These are phyloP conservation scores for Aptenodytes forsteri DNA, from an alignment of 2,113 vertebrate genomes.

Conservation along the genomic window DNA sequence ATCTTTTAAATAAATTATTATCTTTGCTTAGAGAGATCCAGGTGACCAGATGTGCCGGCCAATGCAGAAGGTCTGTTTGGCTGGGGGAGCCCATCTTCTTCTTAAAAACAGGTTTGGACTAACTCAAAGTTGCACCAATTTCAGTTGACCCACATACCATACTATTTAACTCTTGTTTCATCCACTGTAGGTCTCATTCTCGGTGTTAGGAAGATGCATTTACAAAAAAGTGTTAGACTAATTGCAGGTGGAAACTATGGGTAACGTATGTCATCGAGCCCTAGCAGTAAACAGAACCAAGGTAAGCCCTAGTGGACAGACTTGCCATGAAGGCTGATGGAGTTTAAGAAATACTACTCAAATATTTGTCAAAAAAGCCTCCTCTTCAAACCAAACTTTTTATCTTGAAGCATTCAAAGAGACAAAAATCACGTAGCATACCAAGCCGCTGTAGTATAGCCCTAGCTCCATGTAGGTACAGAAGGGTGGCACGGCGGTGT, in stretches of 20 bases:
- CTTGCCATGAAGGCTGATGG: not conserved
- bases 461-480: not conserved
- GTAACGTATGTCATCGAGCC: not conserved
- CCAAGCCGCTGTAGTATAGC: not conserved
- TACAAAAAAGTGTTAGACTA: not conserved
- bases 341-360: not conserved
- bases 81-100: not conserved
- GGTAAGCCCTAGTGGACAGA: not conserved
- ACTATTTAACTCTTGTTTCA: not conserved
- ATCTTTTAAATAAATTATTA: slow-evolving; percentile 12
- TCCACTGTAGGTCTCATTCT: not conserved
- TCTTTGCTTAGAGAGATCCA: not conserved
- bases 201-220: not conserved
- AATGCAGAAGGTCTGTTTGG: not conserved
- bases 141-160: not conserved
- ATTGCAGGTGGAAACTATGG: not conserved
- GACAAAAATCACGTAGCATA: not conserved
- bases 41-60: not conserved
- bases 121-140: not conserved
- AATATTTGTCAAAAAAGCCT: not conserved
- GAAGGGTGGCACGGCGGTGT: fast-evolving
- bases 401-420: not conserved
- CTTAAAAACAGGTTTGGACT: not conserved
- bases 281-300: not conserved
- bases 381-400: not conserved